Percentiles rank a stretch among this genome's conserved stretches.
Evolutionary conservation across 2,113 vertebrate genomes (phyloP).

Genomic region (Malurus alboscapulatus): DNA sequence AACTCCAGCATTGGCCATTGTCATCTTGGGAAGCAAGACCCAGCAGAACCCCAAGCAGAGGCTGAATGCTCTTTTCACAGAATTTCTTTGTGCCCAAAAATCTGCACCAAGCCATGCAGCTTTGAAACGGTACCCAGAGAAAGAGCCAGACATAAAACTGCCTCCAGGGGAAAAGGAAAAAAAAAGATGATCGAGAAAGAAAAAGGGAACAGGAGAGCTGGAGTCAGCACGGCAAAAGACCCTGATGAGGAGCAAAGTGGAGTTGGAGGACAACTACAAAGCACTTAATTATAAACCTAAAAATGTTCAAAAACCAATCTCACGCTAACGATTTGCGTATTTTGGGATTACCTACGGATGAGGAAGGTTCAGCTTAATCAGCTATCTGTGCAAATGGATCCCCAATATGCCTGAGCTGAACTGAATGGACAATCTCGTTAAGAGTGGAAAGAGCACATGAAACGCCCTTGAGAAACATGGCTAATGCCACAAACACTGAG

Average conservation of each 20-base stretch:
- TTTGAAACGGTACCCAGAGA: neutral
- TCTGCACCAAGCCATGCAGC: neutral
- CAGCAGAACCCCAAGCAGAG: neutral
- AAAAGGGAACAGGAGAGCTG: neutral
- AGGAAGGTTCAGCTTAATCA: conserved; percentile 61
- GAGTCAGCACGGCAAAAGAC: neutral
- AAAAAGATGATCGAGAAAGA: neutral
- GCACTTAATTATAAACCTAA: conserved; percentile 24
- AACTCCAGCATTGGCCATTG: neutral
- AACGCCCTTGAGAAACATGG: conserved; percentile 57
- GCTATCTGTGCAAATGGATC: conserved; percentile 36
- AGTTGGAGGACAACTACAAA: conserved; percentile 31
- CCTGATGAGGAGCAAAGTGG: neutral
- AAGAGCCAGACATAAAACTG: neutral
- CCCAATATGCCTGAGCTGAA: neutral
- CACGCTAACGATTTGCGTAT: conserved; percentile 23
- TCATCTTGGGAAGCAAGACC: neutral
- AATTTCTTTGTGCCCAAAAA: neutral
- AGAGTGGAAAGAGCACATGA: conserved; percentile 55
- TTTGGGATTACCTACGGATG: conserved; percentile 62
- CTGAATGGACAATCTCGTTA: conserved; percentile 58
- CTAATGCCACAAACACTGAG: conserved; percentile 51
- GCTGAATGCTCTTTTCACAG: neutral
- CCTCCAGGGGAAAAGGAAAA: neutral
- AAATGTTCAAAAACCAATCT: conserved; percentile 50